A percentile compares a stretch with the other conserved stretches of the same genome.
Conservation (phyloP, 2,797 vertebrate species). For the Coendou prehensilis region DNA sequence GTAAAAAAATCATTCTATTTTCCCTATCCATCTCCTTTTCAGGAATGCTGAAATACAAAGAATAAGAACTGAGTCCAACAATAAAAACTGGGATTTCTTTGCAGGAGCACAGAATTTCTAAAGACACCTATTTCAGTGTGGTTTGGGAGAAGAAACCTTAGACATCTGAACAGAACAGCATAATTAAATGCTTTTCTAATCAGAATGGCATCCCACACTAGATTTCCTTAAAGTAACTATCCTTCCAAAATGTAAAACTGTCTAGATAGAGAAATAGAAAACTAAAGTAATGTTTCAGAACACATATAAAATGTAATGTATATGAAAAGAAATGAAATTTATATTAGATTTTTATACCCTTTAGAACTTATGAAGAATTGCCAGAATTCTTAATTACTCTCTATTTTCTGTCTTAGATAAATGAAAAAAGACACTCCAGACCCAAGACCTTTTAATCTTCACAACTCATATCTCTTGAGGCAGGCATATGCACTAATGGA, state of each 20-base stretch:
- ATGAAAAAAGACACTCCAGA: neutral
- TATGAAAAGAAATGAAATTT: conserved; percentile 41
- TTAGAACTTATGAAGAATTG: neutral
- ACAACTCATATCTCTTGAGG: neutral
- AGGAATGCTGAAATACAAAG: neutral
- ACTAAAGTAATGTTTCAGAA: conserved; percentile 56
- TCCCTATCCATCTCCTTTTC: neutral
- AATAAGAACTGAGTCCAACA: neutral
- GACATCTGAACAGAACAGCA: neutral
- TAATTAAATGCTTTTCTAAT: conserved; percentile 50
- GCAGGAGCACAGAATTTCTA: neutral
- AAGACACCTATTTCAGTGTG: neutral
- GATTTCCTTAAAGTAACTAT: conserved; percentile 21
- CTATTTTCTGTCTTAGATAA: neutral
- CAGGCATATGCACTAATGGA: neutral
- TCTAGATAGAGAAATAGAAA: conserved; percentile 49
- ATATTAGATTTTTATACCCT: conserved; percentile 22
- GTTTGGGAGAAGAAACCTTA: neutral
- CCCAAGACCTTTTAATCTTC: neutral
- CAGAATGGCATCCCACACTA: neutral
- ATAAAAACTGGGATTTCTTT: neutral
- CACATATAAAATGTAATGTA: conserved; percentile 53
- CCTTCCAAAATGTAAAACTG: conserved; percentile 57
- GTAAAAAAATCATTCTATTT: neutral
- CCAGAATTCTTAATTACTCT: conserved; percentile 16